Conservation (phyloP, 92 coral and sea anemone species). For the Parazoanthus atlanticus region DNA sequence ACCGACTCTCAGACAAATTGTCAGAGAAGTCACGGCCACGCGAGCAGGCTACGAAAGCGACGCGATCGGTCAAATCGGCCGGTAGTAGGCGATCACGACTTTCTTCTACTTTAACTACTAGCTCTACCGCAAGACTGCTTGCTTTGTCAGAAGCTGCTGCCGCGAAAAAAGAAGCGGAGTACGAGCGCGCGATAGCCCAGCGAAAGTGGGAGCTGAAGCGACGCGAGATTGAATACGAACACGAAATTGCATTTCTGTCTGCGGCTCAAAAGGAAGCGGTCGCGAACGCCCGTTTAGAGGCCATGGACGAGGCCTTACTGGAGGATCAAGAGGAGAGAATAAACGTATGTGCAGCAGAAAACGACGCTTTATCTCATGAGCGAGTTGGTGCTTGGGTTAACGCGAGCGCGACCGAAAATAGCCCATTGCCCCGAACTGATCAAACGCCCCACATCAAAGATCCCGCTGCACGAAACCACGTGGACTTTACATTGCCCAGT, state of each 20-base stretch:
- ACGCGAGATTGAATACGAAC: constrained; percentile 60
- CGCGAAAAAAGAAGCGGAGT: constrained; percentile 49
- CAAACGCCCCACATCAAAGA: neutral
- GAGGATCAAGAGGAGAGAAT: constrained; percentile 18
- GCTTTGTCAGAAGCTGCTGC: constrained; percentile 59
- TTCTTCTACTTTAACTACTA: constrained; percentile 13
- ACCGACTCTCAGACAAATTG: constrained; percentile 40
- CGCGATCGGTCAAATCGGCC: constrained; percentile 21
- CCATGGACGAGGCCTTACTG: constrained; percentile 26
- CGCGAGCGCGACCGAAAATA: constrained; percentile 12
- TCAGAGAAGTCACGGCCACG: constrained; percentile 32
- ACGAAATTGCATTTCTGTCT: constrained; percentile 27
- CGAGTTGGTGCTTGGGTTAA: constrained; percentile 31
- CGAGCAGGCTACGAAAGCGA: neutral
- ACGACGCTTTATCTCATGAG: neutral
- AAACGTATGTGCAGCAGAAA: neutral
- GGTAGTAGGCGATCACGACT: neutral
- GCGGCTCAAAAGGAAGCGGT: constrained; percentile 37
- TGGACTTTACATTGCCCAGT: constrained; percentile 14
- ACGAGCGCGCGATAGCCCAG: constrained; percentile 34
- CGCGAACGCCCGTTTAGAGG: constrained; percentile 24
- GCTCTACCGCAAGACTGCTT: constrained; percentile 27
- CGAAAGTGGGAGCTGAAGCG: constrained; percentile 41
- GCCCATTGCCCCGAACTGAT: constrained; percentile 16
- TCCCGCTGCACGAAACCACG: neutral